Evolutionary conservation across 2,113 vertebrate species (phyloP), one percentile per base, ranked within the genome.

Genomic region (Tenebrosternarchus preto): DNA sequence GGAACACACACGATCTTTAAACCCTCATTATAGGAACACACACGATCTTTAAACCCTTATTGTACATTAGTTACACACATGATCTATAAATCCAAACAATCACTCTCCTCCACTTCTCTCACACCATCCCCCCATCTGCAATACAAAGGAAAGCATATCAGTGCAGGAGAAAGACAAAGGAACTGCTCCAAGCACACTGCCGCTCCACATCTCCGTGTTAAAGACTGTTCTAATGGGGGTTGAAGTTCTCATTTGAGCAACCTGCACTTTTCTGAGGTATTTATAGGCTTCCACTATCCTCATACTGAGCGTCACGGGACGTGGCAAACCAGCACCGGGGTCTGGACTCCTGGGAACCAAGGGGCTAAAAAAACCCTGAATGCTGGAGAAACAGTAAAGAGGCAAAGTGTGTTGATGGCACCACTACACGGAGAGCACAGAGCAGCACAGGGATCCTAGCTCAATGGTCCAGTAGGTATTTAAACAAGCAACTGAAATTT

Each of bases 271-370:
- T 63, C 64, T n/a, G 56, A 70, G 39, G 56, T 84, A 81, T 81
- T 81, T 84, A 67, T 81, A 84, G 75, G 36, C 15, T 27, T 12
- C 60, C 77, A 36, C 70, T 50, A 60, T 39, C 24, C 60, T 82
- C 63, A n/a, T 27, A 79, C 64, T 25, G 77, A 75, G 74, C 63
- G 27, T 46, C 68, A 57, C 24, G n/a, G 53, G 17, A 53, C 68
- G 20, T 66, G 25, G 53, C 60, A 82, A 56, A 15, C 29, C 15
- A 16, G 55, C 55, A 69, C 17, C 39, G 53, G 22, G 27, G 24
- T 1, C 15, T 50, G 12, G 43, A 50, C 59, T 61, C 24, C 24
- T 24, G 59, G 11, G 59, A 3, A 27, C 15, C 1, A 1, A 19
- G 39, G 57, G 57, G 43, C 57, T 43, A 5, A 24, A 27, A 27